Evolutionary conservation across 2,797 vertebrate species (phyloP), one percentile per base, ranked within the genome.

Genomic region (Margarornis squamiger): DNA sequence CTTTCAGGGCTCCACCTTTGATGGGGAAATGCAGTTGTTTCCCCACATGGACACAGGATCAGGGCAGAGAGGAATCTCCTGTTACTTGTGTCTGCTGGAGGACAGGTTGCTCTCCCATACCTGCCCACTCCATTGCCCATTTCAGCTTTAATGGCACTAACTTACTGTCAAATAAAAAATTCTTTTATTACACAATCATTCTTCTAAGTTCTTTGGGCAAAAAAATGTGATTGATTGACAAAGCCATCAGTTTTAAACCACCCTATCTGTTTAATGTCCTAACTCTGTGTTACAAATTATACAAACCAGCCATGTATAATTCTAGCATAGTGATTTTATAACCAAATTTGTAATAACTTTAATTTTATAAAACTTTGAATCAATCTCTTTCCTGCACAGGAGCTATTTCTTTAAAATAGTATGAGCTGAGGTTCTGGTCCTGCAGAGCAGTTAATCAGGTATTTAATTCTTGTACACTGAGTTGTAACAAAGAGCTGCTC

Each of bases 391-490:
- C 26, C 14, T 88, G 63, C n/a, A 49, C 0, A 4, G 51, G 16
- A 86, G 10, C 12, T 59, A 20, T 71, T 76, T 75, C 30, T 81
- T 91, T 94, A 58, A 83, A 65, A 76, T 30, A 41, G 29, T 55
- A 12, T 66, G 70, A 90, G 82, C 45, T 67, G 57, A 77, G 27
- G 63, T 63, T 74, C 41, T 68, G 45, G 57, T 91, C 61, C 71
- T 73, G 45, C 63, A 82, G 61, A 91, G 78, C 52, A 82, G 36
- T 83, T 93, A 88, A 93, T 77, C 12, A 5, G 14, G 7, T 84
- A 30, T 92, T 95, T 89, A 36, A 77, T 68, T 93, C 92, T 82
- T 80, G 67, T 89, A 82, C 36, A 23, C 19, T 43, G 62, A 73
- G 20, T 80, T 87, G 74, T 74, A 63, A 70, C 71, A 81, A 87